Base-by-base conservation (phyloP, 2,888 invertebrate species). In the Caenorhabditis imperialis region DNA sequence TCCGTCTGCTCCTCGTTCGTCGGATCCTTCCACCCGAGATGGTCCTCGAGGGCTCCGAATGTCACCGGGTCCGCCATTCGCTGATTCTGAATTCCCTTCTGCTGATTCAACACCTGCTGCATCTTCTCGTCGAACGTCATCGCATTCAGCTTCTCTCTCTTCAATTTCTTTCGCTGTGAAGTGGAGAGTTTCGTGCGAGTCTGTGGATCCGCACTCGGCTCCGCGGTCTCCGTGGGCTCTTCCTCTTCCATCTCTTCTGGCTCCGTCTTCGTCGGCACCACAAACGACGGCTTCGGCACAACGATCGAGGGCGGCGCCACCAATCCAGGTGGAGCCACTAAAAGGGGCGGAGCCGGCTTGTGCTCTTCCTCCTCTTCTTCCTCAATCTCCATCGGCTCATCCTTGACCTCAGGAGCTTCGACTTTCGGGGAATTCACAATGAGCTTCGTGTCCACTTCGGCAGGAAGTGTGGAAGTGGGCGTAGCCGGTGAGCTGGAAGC, bases 1-100 rank as follows among this genome's bases (percentile, higher is more conserved):
- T 72, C 67, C 12, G 60, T 72, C 53, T 58, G 53, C n/a, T 72
- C 62, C 50, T 75, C 67, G 12, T 50, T 53, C 14, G 47, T 25
- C 18, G 69, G 70, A 60, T 75, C 74, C 37, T 75, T 74, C 57
- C 73, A 75, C 14, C 53, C 71, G 4, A 70, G 35, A 37, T 72
- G 54, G 10, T 76, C 75, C 22, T 81, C 80, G 2, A 71, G 50
- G 8, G 62, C 63, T 45, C 80, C 80, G 35, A 77, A 81, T 8
- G 63, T 50, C 0, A 63, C 69, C 6, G 80, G 80, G 25, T 67
- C 72, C 16, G 65, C 62, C 63, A 75, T 55, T 65, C 61, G 50
- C n/a, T 71, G 75, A 54, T 78, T 72, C 42, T 77, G 77, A 5
- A 69, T 57, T 14, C 57, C 63, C 35, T 78, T 75, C 45, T 75